Percentiles rank a stretch among this genome's conserved stretches.
Conservation (phyloP, 2,113 vertebrate genomes). For the Trogon melanurus region DNA sequence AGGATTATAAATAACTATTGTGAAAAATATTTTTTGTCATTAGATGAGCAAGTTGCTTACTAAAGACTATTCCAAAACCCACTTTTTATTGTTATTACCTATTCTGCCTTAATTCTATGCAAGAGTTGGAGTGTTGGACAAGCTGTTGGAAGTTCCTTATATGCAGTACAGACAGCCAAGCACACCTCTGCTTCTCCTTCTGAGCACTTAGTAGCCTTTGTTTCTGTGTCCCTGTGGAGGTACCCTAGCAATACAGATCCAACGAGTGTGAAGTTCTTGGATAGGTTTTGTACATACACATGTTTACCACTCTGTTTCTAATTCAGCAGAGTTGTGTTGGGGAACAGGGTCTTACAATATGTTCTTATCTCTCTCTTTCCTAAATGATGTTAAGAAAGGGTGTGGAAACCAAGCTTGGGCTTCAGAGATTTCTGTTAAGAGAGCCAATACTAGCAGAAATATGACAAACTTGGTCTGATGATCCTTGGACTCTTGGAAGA, state of each 20-base stretch:
- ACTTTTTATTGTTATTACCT: background rate
- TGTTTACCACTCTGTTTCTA: background rate
- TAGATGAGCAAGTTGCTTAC: background rate
- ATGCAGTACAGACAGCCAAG: background rate
- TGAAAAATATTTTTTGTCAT: background rate
- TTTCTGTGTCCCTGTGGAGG: background rate
- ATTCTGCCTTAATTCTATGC: background rate
- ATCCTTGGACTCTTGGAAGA: background rate
- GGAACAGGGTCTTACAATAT: fast-evolving
- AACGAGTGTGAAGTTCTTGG: background rate
- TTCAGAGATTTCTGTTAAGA: background rate
- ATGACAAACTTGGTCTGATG: background rate
- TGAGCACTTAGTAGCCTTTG: background rate
- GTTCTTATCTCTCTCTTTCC: background rate
- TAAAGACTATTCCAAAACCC: background rate
- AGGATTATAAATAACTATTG: background rate
- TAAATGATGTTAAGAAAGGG: background rate
- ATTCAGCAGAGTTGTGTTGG: background rate
- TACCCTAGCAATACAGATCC: background rate
- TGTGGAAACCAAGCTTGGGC: background rate
- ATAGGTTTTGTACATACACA: background rate
- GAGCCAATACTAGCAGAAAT: background rate
- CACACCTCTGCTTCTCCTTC: background rate
- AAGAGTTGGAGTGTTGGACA: background rate
- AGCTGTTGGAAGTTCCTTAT: background rate